Evolutionary conservation across 2,797 vertebrate genomes (phyloP), one percentile per base, ranked within the genome.

Genomic region (Meda fulgida): DNA sequence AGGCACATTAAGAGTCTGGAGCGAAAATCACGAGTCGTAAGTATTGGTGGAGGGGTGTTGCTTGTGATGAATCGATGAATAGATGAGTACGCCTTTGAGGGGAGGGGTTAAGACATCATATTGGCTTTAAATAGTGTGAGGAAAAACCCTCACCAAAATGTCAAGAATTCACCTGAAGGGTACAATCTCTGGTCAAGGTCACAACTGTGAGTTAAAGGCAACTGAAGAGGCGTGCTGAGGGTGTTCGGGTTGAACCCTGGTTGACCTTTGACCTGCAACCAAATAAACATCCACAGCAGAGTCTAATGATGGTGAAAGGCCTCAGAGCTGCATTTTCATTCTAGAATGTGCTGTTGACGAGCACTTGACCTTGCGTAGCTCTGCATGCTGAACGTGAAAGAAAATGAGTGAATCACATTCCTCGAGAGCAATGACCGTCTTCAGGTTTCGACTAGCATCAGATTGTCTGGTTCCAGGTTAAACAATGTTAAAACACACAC

Each of bases 1-100:
- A 98, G 98, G 97, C 97, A 98, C 97, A 95, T 97, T 95, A 79
- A 93, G 96, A 97, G 92, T 93, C 91, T 93, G 93, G 95, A 91
- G 94, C 92, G 92, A 95, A 90, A 90, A 92, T 92, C 91, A 91
- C 91, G 93, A 90, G 93, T 92, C 92, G 89, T 89, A 89, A 84
- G 90, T 90, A 80, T 84, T 81, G 91, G 90, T 86, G 81, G 89
- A 87, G 89, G 21, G 89, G 40, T 46, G 48, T 36, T 73, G 86
- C 88, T 89, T 87, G 85, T 86, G 86, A 85, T 72, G 76, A 78
- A 76, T 89, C 72, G 60, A 63, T 78, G 80, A 83, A 90, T 87
- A 78, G 92, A 92, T 90, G 92, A 93, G 93, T 92, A 88, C 73
- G 78, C 26, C 55, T 69, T 75, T 10, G 83, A 78, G 83, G 72